A percentile compares a stretch with the other conserved stretches of the same genome.
Conservation (phyloP, 2,888 invertebrate species). For the Eumacrocentrus americanus region DNA sequence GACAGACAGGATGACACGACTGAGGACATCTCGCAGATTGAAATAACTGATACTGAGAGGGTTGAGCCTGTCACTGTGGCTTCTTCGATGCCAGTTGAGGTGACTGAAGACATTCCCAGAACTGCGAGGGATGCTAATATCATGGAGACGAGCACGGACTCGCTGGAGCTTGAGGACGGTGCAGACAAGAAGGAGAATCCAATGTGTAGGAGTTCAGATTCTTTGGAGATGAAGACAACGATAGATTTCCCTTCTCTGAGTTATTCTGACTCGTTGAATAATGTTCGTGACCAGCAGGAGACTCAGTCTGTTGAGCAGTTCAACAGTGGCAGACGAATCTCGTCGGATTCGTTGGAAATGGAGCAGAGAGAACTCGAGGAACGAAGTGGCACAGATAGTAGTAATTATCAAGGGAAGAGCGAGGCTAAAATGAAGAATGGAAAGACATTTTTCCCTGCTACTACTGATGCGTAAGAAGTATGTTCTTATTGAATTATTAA, state of each 20-base stretch:
- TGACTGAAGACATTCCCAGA: conserved; percentile 25
- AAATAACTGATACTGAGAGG: conserved; percentile 42
- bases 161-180: conserved; percentile 65
- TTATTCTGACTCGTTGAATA: conserved; percentile 57
- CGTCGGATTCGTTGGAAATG: conserved; percentile 57
- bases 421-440: conserved; percentile 43
- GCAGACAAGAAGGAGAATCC: conserved; percentile 61
- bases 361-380: conserved; percentile 44
- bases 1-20: conserved; percentile 65
- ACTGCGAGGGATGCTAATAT: conserved; percentile 60
- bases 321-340: conserved; percentile 51
- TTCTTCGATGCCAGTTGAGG: conserved; percentile 19
- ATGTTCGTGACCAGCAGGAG: conserved; percentile 51
- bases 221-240: conserved; percentile 69
- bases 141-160: conserved; percentile 71
- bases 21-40: conserved; percentile 64
- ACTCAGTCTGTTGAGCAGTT: conserved; percentile 42
- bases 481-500: too few relatives aligned
- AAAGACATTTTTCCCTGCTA: conserved; percentile 43
- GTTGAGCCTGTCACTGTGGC: conserved; percentile 32
- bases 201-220: conserved; percentile 71
- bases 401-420: conserved; percentile 22
- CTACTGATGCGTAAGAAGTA: conserved; percentile 46
- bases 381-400: conserved; percentile 18
- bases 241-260: conserved; percentile 57